Base-by-base conservation (phyloP, 2,113 vertebrate species). In the Oryzias curvinotus region DNA sequence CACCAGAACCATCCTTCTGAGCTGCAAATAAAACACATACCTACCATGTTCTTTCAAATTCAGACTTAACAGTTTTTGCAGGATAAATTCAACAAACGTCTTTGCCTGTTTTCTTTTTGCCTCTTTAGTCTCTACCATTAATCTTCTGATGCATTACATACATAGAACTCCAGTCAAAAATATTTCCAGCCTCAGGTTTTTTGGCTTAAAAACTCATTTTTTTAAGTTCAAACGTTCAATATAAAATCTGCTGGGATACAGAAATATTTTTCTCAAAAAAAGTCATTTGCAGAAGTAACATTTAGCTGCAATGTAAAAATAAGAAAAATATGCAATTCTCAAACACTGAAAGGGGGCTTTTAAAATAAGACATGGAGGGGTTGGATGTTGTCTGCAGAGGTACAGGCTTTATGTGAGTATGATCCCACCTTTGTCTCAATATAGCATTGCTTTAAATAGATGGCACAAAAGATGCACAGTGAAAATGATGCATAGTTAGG, bases 401-500 rank as follows among this genome's bases (percentile, higher is more conserved):
- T 64, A 52, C 30, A 67, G 18, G 51, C 49, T 36, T 36, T 57
- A 17, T 55, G 21, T 18, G 3, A 18, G 47, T 55, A 72, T 52
- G 65, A 76, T 76, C 50, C 60, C 41, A 45, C 1, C 5, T 43
- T 78, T 64, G 60, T 76, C 14, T 80, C 51, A 49, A 62, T 56
- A 52, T 52, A 56, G 26, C 48, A 57, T 52, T 26, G 59, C 61
- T 64, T 61, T 16, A 8, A 14, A 23, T 71, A 52, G 73, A 14
- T 60, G 45, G 19, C 57, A 67, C 25, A 52, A 71, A 80, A 53
- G 49, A 60, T 68, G 53, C 49, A 49, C 50, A 21, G 48, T 36
- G 48, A 62, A 80, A 65, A 71, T 77, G 62, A 79, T 68, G 60
- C 23, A 48, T 46, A 58, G 62, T 77, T 66, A 75, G 80, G 63